phyloP scores from a whole-genome alignment of 2,888 invertebrate genomes.

The Proisotoma minuta region DNA sequence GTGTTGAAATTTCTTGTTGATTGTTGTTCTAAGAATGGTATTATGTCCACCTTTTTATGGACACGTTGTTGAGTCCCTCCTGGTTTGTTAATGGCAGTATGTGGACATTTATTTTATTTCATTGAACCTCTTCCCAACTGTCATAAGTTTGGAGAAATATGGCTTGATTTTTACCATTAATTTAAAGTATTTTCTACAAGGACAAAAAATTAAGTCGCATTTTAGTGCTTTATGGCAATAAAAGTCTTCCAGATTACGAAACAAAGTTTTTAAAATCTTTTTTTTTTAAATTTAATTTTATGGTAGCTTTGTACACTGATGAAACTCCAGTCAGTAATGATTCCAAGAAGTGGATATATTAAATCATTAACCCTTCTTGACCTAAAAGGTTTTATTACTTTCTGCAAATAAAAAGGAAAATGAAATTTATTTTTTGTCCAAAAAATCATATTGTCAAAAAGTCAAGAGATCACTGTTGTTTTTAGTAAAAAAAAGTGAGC shows the following conservation, averaged over 20 bases:
- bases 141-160: too few relatives aligned
- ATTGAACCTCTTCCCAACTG: too few relatives aligned
- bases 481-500: too few relatives aligned
- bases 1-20: not conserved
- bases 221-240: not conserved
- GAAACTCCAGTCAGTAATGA: not conserved
- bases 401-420: not conserved
- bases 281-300: not conserved
- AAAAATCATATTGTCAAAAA: not conserved
- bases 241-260: not conserved
- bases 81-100: conserved; percentile 17
- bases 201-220: not conserved
- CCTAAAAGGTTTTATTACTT: not conserved
- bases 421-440: not conserved
- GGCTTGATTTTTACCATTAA: conserved; percentile 4
- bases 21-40: conserved; percentile 3
- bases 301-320: not conserved
- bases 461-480: too few relatives aligned
- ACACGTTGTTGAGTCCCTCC: conserved; percentile 29
- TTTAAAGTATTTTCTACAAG: not conserved
- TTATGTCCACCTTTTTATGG: conserved; percentile 19
- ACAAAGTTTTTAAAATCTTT: too few relatives aligned
- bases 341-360: not conserved
- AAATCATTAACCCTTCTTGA: not conserved
- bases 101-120: too few relatives aligned